A percentile compares a stretch with the other conserved stretches of the same genome.
These are phyloP conservation scores for Dryobates pubescens DNA, from an alignment of 2,797 vertebrate genomes.

Conservation along the genomic window DNA sequence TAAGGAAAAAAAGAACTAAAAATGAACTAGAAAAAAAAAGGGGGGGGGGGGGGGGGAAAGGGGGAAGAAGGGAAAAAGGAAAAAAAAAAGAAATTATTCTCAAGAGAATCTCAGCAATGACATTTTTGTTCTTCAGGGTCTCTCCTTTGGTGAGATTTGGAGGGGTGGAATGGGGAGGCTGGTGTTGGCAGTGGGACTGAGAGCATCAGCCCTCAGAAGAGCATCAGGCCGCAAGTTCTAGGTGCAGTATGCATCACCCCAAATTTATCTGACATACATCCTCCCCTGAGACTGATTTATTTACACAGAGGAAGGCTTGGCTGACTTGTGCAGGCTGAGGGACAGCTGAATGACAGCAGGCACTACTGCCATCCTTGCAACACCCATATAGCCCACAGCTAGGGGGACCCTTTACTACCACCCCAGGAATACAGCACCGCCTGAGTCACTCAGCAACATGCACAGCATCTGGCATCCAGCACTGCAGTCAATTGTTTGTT, in stretches of 20 bases:
- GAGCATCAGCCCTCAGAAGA: background rate
- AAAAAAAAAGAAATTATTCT: background rate
- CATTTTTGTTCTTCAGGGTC: background rate
- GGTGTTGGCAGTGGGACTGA: background rate
- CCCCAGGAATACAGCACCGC: too few species aligned
- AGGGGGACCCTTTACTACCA: too few species aligned
- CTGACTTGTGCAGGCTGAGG: background rate
- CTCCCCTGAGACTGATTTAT: fast-evolving
- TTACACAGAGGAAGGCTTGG: background rate
- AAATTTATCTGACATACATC: background rate
- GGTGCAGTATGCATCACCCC: background rate
- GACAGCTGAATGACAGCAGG: background rate
- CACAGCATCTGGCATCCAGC: too few species aligned
- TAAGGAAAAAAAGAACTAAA: background rate
- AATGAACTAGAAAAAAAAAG: background rate
- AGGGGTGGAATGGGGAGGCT: background rate
- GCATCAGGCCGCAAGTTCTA: fast-evolving
- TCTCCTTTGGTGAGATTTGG: background rate
- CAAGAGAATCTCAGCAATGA: background rate
- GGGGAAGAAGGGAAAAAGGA: background rate
- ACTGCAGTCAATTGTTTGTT: too few species aligned
- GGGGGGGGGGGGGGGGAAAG: too few species aligned
- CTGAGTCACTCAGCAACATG: too few species aligned
- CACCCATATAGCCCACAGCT: too few species aligned
- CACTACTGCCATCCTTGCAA: background rate